phyloP scores from a whole-genome alignment of 2,113 vertebrate species.

The Plectropomus leopardus region DNA sequence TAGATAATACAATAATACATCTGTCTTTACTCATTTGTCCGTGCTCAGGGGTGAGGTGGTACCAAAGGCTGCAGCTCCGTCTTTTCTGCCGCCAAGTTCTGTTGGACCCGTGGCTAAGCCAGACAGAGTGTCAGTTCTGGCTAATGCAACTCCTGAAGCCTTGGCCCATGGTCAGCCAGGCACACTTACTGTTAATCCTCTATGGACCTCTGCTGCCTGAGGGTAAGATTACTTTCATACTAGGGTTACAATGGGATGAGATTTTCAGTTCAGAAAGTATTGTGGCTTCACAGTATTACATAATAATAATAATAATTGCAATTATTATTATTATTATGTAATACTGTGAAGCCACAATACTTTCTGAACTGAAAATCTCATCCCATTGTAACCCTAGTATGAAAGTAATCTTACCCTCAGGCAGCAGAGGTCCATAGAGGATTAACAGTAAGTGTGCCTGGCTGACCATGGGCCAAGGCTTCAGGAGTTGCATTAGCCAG shows the following conservation, averaged over 20 bases:
- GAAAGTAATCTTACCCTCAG: constrained; percentile 81
- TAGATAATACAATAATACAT: neutral
- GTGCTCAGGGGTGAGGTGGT: constrained; percentile 82
- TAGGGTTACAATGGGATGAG: too few species aligned
- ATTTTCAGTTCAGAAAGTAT: too few species aligned
- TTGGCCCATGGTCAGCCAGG: constrained; percentile 93
- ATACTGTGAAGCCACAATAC: too few species aligned
- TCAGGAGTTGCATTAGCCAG: constrained; percentile 90
- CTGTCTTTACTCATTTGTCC: neutral
- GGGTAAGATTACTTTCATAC: constrained; percentile 74
- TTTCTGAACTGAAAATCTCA: too few species aligned
- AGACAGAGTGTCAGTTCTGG: constrained; percentile 89
- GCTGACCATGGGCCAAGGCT: constrained; percentile 92
- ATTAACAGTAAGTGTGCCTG: constrained; percentile 92
- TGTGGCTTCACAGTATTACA: too few species aligned
- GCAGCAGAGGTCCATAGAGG: constrained; percentile 89
- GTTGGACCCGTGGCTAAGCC: constrained; percentile 85
- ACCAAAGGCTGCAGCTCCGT: constrained; percentile 88
- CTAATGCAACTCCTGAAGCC: constrained; percentile 89
- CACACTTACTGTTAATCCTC: constrained; percentile 90
- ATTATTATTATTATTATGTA: too few species aligned
- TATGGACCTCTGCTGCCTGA: constrained; percentile 89
- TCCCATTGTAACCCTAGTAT: too few species aligned
- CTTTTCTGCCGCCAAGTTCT: constrained; percentile 89
- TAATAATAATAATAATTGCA: too few species aligned